phyloP scores from a whole-genome alignment of 2,113 vertebrate genomes.

The Rhagologus leucostigma region DNA sequence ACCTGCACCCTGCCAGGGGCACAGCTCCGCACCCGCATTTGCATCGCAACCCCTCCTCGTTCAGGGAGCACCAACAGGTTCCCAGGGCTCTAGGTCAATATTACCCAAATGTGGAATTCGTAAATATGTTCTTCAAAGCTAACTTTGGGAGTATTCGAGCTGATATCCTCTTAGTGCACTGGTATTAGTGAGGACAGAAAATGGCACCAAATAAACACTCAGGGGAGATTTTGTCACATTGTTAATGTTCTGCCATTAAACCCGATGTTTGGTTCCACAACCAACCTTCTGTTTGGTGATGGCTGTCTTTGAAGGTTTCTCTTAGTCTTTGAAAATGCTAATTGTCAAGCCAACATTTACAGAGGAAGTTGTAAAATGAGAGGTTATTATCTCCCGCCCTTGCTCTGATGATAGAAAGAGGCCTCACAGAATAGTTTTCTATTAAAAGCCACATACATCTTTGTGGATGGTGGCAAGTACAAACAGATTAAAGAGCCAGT shows the following conservation, averaged over 20 bases:
- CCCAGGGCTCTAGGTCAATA: neutral
- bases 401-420: slow-evolving; percentile 2
- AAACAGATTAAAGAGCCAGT: slow-evolving; percentile 1
- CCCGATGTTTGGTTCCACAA: neutral
- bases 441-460: slow-evolving; percentile 17
- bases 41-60: neutral
- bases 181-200: neutral
- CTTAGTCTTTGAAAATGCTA: slow-evolving; percentile 55
- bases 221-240: neutral
- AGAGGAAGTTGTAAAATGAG: slow-evolving; percentile 62
- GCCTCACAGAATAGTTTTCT: slow-evolving; percentile 23
- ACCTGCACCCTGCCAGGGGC: neutral
- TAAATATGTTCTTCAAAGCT: neutral
- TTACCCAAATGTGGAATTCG: neutral
- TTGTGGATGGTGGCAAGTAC: slow-evolving; percentile 3
- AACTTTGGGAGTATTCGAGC: neutral
- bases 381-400: slow-evolving; percentile 54
- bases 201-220: neutral
- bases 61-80: neutral
- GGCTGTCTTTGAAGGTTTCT: slow-evolving; percentile 49
- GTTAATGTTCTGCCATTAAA: slow-evolving; percentile 20
- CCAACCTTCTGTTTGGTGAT: slow-evolving; percentile 25
- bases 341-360: slow-evolving; percentile 59
- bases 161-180: neutral
- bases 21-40: neutral